These are phyloP conservation scores for Halichoerus grypus DNA, from an alignment of 2,113 vertebrate genomes.

Conservation along the genomic window DNA sequence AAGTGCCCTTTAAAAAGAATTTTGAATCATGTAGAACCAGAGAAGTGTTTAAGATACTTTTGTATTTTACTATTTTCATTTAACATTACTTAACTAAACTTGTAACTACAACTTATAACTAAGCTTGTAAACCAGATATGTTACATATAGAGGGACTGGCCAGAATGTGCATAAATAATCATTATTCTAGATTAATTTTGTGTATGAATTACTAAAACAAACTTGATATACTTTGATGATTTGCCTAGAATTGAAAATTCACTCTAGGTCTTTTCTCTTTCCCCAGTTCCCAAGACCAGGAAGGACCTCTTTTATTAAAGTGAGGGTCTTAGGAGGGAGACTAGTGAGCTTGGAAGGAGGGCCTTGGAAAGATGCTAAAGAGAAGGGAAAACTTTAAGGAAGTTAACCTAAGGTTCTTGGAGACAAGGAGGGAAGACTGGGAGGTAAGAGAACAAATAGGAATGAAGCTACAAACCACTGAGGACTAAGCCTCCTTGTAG, in stretches of 20 bases:
- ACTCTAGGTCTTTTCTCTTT: conserved; percentile 35
- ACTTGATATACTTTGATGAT: neutral
- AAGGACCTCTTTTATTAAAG: conserved; percentile 1
- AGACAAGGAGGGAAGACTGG: neutral
- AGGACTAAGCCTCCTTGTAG: neutral
- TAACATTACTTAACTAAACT: conserved; percentile 5
- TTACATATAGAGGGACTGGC: neutral
- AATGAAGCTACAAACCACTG: neutral
- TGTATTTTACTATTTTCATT: conserved; percentile 38
- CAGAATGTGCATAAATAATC: conserved; percentile 20
- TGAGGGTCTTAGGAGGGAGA: neutral
- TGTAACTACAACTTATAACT: neutral
- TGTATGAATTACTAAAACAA: neutral
- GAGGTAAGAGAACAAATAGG: neutral
- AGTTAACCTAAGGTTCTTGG: neutral
- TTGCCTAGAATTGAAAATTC: conserved; percentile 41
- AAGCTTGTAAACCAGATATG: neutral
- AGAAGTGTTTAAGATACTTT: neutral
- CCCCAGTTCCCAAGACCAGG: neutral
- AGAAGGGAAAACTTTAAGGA: neutral
- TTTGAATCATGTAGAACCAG: neutral
- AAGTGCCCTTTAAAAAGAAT: neutral
- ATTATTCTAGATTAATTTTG: conserved; percentile 27
- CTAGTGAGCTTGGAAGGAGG: neutral
- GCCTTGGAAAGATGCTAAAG: neutral